Base-by-base conservation (phyloP, 1,140 invertebrate genomes). In the Oncopodura yosiiana region DNA sequence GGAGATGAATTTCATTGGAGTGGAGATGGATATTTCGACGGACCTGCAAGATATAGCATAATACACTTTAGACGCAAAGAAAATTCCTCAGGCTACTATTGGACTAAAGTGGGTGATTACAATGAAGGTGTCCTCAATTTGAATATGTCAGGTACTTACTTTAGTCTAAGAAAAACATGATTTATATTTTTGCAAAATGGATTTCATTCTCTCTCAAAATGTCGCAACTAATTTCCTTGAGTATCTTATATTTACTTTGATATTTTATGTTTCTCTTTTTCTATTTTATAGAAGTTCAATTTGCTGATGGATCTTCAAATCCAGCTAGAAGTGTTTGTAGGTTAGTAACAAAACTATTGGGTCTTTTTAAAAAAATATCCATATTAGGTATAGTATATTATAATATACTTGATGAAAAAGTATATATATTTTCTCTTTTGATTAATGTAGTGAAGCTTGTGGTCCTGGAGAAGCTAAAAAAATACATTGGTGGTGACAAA, bases 31-130 rank as follows among this genome's bases (percentile, higher is more conserved):
- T n/a, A n/a, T n/a, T n/a, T n/a, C n/a, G 92, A 96, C 66, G 92
- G 90, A 0, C 91, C 92, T 1, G 86, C 90, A 0, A 77, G 91
- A 3, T 96, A 96, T 73, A 90, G 93, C 65, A 94, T 95, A 53
- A 83, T 95, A 41, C 92, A 95, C 68, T 96, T 93, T 75, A 52
- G 62, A 14, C 21, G 54, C 37, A 90, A 91, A 67, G 86, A 93
- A 69, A 71, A 74, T 3, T 75, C 73, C 0, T 84, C 83, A 1
- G 74, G 78, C 30, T 93, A 84, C 70, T 75, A 81, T 54, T 95
- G 91, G 91, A 75, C 88, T 12, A 80, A 81, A 54, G 87, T 94
- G 1, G 89, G 89, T 1, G 79, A 86, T 67, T 88, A 88, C 70
- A 70, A 82, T 23, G 81, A 87, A 64, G 86, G 84, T 11, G 78